Evolutionary conservation across 2,888 invertebrate genomes (phyloP), one percentile per base, ranked within the genome.

Genomic region (Punctoribates punctum): DNA sequence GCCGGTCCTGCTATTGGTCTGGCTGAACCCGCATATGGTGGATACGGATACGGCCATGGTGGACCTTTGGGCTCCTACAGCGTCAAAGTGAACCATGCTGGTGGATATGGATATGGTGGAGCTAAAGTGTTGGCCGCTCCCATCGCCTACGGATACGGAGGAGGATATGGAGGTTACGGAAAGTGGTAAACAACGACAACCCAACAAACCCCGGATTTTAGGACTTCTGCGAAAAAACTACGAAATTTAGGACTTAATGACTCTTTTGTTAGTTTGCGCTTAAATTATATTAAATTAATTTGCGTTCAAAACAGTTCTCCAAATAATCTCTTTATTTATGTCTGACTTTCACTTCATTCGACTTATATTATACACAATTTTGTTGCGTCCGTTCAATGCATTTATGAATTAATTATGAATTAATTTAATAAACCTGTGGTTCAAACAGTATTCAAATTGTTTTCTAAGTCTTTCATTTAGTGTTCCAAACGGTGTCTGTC

Each of bases 261-360:
- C 27, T 34, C 3, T 11, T 62, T 17, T 34, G 3, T 2, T 3
- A 27, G 3, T 62, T 27, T 29, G 34, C 20, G 2, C 27, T n/a
- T 17, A 62, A 62, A 6, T 27, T 17, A 62, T 34, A 6, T 27
- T 27, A 60, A 27, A 5, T 60, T 27, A 60, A 15, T 62, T 62
- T 62, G 62, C 34, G 34, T 62, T 62, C 62, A 62, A 57, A 57
- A 57, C 57, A 25, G 23, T 57, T 57, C 57, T 57, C 23, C n/a
- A 23, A 57, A 57, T 25, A 23, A 57, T 57, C 23, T 25, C 20
- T 23, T 57, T 57, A 25, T 57, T 57, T 25, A 25, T 57, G 25
- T 57, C 25, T 57, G 42, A 42, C 42, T 42, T 42, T 42, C 42
- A 42, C 42, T 42, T 13, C 42, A 42, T 25, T 25, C 25, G 9